phyloP scores from a whole-genome alignment of 2,113 vertebrate species.

The Aldabrachelys gigantea region DNA sequence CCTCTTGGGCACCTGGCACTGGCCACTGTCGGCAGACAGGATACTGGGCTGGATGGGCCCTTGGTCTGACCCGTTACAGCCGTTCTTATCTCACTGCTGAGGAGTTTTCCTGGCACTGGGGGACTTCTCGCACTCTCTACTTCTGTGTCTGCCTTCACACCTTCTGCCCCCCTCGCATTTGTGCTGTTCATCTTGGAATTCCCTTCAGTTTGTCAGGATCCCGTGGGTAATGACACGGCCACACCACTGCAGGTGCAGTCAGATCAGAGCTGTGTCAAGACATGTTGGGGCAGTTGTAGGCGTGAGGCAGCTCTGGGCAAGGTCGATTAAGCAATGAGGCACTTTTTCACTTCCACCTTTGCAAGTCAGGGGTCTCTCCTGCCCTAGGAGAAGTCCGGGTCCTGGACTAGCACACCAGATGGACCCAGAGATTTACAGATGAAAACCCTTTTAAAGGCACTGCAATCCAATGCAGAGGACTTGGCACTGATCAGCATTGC shows the following conservation, averaged over 20 bases:
- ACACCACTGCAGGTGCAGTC: too few species aligned
- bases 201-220: neutral
- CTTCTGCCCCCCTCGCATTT: too few species aligned
- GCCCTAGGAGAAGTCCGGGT: neutral
- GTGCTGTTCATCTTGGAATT: too few species aligned
- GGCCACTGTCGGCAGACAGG: too few species aligned
- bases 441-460: neutral
- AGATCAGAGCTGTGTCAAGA: neutral
- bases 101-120: too few species aligned
- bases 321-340: neutral
- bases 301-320: neutral
- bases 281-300: neutral
- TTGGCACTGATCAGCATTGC: neutral
- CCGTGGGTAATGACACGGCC: neutral
- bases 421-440: neutral
- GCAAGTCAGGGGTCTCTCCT: neutral
- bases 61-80: too few species aligned
- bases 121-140: too few species aligned
- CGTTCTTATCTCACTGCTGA: too few species aligned
- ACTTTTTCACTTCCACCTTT: too few species aligned
- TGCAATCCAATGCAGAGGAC: neutral
- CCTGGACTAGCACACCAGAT: neutral
- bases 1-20: too few species aligned
- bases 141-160: too few species aligned
- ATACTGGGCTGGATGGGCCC: too few species aligned